Evolutionary conservation across 2,113 vertebrate genomes (phyloP).

Genomic region (Vulpes ferrilata): DNA sequence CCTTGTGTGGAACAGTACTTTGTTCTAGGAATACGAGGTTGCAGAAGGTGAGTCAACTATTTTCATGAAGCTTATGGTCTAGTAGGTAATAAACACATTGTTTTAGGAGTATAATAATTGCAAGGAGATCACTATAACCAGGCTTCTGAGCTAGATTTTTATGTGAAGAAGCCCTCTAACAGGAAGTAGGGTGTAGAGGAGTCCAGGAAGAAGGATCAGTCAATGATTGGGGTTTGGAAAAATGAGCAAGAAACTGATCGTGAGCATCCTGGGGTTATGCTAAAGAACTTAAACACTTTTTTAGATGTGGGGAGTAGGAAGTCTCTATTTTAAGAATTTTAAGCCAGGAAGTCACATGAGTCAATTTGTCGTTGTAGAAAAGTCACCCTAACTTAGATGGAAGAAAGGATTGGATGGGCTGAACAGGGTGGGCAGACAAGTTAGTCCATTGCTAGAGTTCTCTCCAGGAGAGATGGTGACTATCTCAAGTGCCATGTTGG

Average conservation of each 20-base stretch:
- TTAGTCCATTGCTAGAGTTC: too few species aligned
- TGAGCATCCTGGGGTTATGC: rapidly evolving
- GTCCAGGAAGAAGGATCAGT: too few species aligned
- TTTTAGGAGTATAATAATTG: neutral
- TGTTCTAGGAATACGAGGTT: neutral
- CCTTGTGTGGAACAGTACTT: neutral
- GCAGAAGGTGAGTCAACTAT: neutral
- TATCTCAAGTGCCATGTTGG: neutral
- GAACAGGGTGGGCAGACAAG: too few species aligned
- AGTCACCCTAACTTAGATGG: neutral
- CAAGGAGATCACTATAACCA: neutral
- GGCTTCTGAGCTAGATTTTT: neutral
- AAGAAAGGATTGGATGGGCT: neutral
- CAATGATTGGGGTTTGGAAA: neutral
- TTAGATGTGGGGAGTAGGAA: neutral
- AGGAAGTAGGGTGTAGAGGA: neutral
- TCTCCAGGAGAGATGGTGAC: neutral
- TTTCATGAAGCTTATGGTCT: neutral
- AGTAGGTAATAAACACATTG: neutral
- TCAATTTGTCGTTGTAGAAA: neutral
- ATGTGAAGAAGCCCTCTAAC: rapidly evolving
- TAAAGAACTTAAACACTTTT: neutral
- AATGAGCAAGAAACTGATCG: neutral
- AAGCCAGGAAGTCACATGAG: neutral
- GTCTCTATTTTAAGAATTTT: neutral